Conservation (phyloP, 23 tunicate species). For the Diplosoma virens region DNA sequence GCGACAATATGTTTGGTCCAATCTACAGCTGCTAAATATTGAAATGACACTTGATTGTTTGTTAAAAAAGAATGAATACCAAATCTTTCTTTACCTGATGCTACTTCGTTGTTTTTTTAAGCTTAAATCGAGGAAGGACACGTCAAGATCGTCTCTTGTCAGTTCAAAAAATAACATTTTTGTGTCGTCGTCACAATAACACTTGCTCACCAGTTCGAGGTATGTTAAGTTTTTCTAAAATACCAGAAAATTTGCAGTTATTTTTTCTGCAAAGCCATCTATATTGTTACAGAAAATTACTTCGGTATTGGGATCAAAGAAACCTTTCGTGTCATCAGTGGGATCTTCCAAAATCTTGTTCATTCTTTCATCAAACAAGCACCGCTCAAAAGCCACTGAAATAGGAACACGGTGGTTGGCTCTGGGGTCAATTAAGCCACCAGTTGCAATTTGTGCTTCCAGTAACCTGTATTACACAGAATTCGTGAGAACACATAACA, state of each 20-base stretch:
- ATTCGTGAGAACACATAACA: too few species aligned
- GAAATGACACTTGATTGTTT: too few species aligned
- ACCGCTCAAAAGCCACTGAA: constrained; percentile 79
- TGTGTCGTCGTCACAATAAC: constrained; percentile 43
- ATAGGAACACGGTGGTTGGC: constrained; percentile 94
- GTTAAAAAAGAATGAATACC: too few species aligned
- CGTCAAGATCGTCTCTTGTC: constrained; percentile 52
- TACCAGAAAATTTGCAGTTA: not conserved
- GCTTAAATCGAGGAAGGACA: too few species aligned
- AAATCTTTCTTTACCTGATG: too few species aligned
- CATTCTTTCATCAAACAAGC: constrained; percentile 94
- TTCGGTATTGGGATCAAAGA: constrained; percentile 90
- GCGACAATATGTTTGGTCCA: too few species aligned
- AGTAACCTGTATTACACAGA: too few species aligned
- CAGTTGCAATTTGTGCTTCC: constrained; percentile 98
- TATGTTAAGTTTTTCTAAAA: constrained; percentile 81
- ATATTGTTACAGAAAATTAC: constrained; percentile 25
- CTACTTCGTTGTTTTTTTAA: too few species aligned
- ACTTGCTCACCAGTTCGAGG: constrained; percentile 61
- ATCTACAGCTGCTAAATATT: too few species aligned
- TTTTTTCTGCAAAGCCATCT: not conserved
- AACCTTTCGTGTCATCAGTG: constrained; percentile 95
- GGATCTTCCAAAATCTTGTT: constrained; percentile 93
- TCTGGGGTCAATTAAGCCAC: constrained; percentile 94
- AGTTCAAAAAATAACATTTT: constrained; percentile 42